These are phyloP conservation scores for Phorcus lineatus DNA, from an alignment of 2,888 invertebrate genomes.

Conservation along the genomic window DNA sequence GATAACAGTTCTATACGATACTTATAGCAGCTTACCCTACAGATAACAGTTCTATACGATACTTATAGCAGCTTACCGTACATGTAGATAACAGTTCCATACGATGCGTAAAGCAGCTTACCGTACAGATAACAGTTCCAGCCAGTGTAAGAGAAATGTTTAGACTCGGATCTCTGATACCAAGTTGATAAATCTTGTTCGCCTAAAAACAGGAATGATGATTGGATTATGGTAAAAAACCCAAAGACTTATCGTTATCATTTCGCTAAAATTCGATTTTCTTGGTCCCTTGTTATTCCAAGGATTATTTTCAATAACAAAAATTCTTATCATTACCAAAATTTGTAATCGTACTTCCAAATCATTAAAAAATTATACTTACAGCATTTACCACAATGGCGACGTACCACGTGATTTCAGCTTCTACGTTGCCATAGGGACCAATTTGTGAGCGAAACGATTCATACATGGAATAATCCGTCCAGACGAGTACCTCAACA, in stretches of 20 bases:
- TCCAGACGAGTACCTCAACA: constrained; percentile 43
- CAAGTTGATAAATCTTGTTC: constrained; percentile 28
- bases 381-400: constrained; percentile 37
- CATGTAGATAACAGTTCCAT: too few relatives aligned
- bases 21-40: too few relatives aligned
- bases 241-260: too few relatives aligned
- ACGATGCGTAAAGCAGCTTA: background rate
- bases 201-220: constrained; percentile 7
- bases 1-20: too few relatives aligned
- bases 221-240: too few relatives aligned
- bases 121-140: constrained; percentile 42
- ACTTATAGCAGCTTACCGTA: too few relatives aligned
- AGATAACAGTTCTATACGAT: too few relatives aligned
- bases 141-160: constrained; percentile 34
- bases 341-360: too few relatives aligned
- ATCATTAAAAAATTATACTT: background rate
- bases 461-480: constrained; percentile 36
- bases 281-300: too few relatives aligned
- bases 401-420: constrained; percentile 39
- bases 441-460: constrained; percentile 27
- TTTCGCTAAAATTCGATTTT: too few relatives aligned
- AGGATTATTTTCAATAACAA: too few relatives aligned
- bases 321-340: too few relatives aligned
- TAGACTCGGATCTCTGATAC: constrained; percentile 31
- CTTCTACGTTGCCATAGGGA: constrained; percentile 28